These are phyloP conservation scores for Choristoneura rosaceana DNA, from an alignment of 2,888 invertebrate species.

Conservation along the genomic window DNA sequence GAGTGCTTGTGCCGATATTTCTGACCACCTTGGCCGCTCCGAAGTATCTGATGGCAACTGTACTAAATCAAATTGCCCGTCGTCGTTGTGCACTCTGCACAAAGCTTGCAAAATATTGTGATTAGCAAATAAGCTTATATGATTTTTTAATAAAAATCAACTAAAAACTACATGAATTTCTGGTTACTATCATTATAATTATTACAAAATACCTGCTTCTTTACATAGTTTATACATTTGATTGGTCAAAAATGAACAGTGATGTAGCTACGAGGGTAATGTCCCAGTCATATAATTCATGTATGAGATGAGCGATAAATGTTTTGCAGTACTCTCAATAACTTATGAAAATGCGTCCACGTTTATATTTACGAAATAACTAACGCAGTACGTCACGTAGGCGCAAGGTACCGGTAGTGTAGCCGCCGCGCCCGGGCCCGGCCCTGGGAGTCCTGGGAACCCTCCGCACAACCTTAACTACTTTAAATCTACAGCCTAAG, in stretches of 20 bases:
- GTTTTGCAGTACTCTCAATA: slow-evolving; percentile 28
- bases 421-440: slow-evolving; percentile 7
- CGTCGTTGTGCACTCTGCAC: slow-evolving; percentile 49
- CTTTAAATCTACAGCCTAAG: slow-evolving; percentile 8
- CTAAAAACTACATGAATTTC: slow-evolving; percentile 64
- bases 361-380: slow-evolving; percentile 20
- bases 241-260: slow-evolving; percentile 62
- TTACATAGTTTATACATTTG: slow-evolving; percentile 68
- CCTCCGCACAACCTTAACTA: slow-evolving; percentile 14
- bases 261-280: slow-evolving; percentile 26
- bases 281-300: slow-evolving; percentile 21
- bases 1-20: no score
- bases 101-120: slow-evolving; percentile 51
- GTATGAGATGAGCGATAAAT: slow-evolving; percentile 29
- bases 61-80: slow-evolving; percentile 46
- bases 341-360: slow-evolving; percentile 29
- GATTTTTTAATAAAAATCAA: slow-evolving; percentile 62
- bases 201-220: slow-evolving; percentile 68
- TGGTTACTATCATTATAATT: slow-evolving; percentile 59
- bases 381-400: slow-evolving; percentile 18
- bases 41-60: no score
- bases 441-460: not conserved
- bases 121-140: slow-evolving; percentile 60
- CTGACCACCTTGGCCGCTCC: no score
- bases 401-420: slow-evolving; percentile 9